These are phyloP conservation scores for Artemia franciscana DNA, from an alignment of 1,140 invertebrate species.

Conservation along the genomic window DNA sequence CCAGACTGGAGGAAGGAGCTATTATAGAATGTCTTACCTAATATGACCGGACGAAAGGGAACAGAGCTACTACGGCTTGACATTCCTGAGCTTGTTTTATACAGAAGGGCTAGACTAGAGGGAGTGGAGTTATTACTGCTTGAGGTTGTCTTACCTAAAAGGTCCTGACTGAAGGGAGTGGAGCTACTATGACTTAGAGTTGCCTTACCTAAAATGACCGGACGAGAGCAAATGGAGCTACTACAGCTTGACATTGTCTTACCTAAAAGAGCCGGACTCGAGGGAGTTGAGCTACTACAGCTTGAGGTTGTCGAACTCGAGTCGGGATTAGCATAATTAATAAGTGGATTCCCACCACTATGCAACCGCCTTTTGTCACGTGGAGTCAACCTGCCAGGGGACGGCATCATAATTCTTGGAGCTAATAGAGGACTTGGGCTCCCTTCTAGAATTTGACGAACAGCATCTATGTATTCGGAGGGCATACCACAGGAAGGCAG, in stretches of 20 bases:
- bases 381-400: neutral
- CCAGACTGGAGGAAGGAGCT: too few species aligned
- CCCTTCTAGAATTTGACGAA: conserved; percentile 15
- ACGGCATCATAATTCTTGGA: neutral
- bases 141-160: conserved; percentile 72
- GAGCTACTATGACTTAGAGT: too few species aligned
- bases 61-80: too few species aligned
- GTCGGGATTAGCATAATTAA: conserved; percentile 24
- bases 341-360: neutral
- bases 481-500: conserved; percentile 75
- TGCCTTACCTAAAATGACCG: conserved; percentile 39
- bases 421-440: conserved; percentile 2
- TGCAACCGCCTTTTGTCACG: neutral
- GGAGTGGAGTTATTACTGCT: conserved; percentile 90
- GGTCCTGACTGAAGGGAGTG: too few species aligned
- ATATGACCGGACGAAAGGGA: too few species aligned
- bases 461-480: conserved; percentile 51
- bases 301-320: conserved; percentile 85
- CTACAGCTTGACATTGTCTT: conserved; percentile 56
- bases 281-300: conserved; percentile 85
- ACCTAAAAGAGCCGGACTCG: conserved; percentile 57
- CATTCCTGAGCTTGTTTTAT: too few species aligned
- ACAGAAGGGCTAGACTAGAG: conserved; percentile 62
- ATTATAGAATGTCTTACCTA: too few species aligned
- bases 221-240: conserved; percentile 82